phyloP scores from a whole-genome alignment of 2,797 vertebrate genomes.

The Pangasius larnaudii region DNA sequence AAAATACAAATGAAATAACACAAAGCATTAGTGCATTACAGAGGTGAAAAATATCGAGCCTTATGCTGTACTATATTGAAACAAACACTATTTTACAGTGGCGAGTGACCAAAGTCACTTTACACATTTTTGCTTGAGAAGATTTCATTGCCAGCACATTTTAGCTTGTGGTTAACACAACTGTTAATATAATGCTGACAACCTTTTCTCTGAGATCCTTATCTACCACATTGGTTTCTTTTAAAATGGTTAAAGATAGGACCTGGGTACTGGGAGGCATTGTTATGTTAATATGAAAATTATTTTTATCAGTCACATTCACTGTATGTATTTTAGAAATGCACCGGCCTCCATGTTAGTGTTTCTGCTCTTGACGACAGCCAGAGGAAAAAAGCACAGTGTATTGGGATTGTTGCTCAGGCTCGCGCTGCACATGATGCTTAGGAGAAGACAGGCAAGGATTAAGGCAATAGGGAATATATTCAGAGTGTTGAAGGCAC shows the following conservation, averaged over 20 bases:
- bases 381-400: background rate
- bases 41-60: background rate
- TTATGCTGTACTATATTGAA: background rate
- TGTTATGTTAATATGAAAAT: background rate
- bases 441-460: background rate
- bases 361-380: background rate
- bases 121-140: background rate
- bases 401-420: background rate
- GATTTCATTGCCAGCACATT: background rate
- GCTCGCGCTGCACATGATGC: background rate
- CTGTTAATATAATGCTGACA: background rate
- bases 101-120: background rate
- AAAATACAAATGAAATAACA: background rate
- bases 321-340: background rate
- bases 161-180: background rate
- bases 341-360: background rate
- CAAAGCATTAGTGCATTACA: background rate
- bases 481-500: background rate
- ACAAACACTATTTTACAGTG: background rate
- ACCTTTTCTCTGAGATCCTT: background rate
- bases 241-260: background rate
- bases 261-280: background rate
- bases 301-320: background rate
- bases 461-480: background rate
- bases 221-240: background rate